A percentile compares a stretch with the other conserved stretches of the same genome.
Conservation (phyloP, 2,888 invertebrate genomes). For the Polietes domitor region DNA sequence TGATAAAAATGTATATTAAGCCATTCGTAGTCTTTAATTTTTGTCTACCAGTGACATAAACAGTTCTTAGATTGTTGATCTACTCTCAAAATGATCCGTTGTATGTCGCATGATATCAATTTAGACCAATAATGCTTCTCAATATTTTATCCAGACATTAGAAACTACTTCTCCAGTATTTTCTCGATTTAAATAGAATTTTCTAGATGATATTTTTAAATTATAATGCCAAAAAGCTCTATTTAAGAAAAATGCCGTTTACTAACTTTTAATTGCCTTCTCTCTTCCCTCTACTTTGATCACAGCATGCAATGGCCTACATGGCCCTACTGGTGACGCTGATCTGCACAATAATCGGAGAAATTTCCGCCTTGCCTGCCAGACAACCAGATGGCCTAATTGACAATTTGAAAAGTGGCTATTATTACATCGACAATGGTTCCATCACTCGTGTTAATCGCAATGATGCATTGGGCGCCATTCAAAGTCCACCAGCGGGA, state of each 20-base stretch:
- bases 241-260: background rate
- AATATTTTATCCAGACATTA: too few relatives aligned
- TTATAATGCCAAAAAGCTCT: too few relatives aligned
- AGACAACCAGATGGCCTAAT: constrained; percentile 44
- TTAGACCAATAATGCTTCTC: too few relatives aligned
- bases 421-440: constrained; percentile 75
- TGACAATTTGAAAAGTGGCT: constrained; percentile 66
- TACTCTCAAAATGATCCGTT: too few relatives aligned
- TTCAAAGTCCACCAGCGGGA: constrained; percentile 1
- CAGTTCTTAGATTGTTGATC: too few relatives aligned
- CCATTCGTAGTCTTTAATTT: too few relatives aligned
- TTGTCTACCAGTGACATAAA: too few relatives aligned
- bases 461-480: background rate
- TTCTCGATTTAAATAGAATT: too few relatives aligned
- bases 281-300: background rate
- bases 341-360: background rate
- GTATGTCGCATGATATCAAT: too few relatives aligned
- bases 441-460: constrained; percentile 68
- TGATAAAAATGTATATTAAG: too few relatives aligned
- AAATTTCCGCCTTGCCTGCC: background rate
- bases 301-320: background rate
- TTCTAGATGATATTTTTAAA: too few relatives aligned
- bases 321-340: background rate
- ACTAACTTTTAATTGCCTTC: background rate
- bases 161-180: too few relatives aligned